Conservation (phyloP, 2,888 invertebrate species). For the Camponotus fellah region DNA sequence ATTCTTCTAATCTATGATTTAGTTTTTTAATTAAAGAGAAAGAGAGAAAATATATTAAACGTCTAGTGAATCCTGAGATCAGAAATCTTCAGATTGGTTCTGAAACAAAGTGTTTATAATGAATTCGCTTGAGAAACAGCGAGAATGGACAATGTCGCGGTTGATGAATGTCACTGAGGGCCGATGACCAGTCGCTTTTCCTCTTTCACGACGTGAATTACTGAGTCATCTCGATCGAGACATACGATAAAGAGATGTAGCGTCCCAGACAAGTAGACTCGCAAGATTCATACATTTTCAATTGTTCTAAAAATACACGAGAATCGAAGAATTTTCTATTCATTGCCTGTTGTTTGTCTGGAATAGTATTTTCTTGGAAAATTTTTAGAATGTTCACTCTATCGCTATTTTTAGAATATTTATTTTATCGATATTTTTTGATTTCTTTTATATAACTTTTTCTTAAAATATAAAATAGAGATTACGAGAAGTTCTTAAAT, state of each 20-base stretch:
- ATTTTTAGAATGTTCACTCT: constrained; percentile 57
- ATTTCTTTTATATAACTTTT: neutral
- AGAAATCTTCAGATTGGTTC: neutral
- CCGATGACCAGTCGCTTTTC: constrained; percentile 40
- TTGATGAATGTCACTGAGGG: constrained; percentile 33
- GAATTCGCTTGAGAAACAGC: constrained; percentile 62
- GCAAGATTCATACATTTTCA: constrained; percentile 70
- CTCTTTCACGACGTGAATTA: constrained; percentile 50
- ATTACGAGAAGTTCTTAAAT: neutral
- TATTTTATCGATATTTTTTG: neutral
- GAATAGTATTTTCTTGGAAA: constrained; percentile 42
- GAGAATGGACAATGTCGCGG: constrained; percentile 52
- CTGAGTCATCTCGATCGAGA: constrained; percentile 59
- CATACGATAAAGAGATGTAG: constrained; percentile 67
- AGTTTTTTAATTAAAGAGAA: neutral
- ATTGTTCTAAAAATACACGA: constrained; percentile 70
- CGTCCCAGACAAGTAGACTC: constrained; percentile 45
- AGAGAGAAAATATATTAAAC: neutral
- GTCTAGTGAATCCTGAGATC: neutral
- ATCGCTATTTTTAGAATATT: constrained; percentile 54
- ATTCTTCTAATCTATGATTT: neutral
- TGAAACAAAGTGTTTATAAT: constrained; percentile 56
- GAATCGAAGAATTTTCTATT: constrained; percentile 42
- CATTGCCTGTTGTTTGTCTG: constrained; percentile 12
- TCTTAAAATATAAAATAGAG: neutral